phyloP scores from a whole-genome alignment of 2,888 invertebrate genomes.

The Anodontia alba region DNA sequence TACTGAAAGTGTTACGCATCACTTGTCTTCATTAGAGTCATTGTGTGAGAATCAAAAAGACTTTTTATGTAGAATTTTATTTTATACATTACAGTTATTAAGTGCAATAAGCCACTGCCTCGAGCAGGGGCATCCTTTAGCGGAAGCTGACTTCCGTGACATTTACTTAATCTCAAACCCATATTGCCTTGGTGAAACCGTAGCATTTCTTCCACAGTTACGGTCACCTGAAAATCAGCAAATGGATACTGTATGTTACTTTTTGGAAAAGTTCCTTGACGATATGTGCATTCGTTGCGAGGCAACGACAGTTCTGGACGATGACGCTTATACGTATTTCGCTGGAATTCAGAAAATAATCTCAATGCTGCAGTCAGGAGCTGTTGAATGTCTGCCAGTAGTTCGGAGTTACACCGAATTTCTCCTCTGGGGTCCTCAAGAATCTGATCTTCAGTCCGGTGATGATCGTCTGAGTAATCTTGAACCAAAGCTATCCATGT shows the following conservation, averaged over 20 bases:
- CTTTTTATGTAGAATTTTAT: conserved; percentile 70
- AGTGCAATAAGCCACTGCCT: conserved; percentile 80
- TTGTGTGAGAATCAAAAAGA: conserved; percentile 66
- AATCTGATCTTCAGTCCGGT: conserved; percentile 48
- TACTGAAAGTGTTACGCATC: conserved; percentile 72
- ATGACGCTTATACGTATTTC: conserved; percentile 59
- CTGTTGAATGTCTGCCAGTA: conserved; percentile 73
- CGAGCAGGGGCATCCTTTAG: conserved; percentile 76
- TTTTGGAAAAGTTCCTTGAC: conserved; percentile 71
- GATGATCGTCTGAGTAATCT: conserved; percentile 61
- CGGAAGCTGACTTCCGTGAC: conserved; percentile 76
- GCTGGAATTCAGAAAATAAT: conserved; percentile 68
- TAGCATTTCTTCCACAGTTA: conserved; percentile 76
- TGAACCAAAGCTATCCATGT: conserved; percentile 76
- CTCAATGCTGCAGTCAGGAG: conserved; percentile 68
- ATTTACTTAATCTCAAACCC: conserved; percentile 73
- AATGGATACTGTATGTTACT: conserved; percentile 75
- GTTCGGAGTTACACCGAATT: conserved; percentile 78
- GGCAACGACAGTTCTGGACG: conserved; percentile 51
- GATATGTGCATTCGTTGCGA: conserved; percentile 66
- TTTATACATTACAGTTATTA: conserved; percentile 72
- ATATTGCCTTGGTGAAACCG: conserved; percentile 69
- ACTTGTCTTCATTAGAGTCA: conserved; percentile 67
- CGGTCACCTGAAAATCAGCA: conserved; percentile 75
- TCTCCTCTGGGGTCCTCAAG: conserved; percentile 77